Conservation (phyloP, 2,113 vertebrate genomes). For the Aptenodytes patagonicus region DNA sequence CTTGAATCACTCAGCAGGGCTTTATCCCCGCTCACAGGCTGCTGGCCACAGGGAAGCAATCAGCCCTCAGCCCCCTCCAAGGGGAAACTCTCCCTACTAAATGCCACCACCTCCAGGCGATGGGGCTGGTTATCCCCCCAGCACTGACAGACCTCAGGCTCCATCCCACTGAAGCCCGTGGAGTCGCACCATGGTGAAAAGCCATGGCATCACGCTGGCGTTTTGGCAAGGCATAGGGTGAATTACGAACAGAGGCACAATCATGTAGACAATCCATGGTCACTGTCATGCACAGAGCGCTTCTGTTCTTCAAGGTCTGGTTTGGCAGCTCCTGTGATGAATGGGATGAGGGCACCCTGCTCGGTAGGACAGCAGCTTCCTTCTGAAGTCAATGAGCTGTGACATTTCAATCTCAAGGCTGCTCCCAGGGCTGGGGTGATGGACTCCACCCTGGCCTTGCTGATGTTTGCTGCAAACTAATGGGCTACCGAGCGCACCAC, state of each 20-base stretch:
- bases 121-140: neutral
- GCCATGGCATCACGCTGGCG: accelerated
- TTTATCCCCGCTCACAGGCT: neutral
- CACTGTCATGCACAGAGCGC: neutral
- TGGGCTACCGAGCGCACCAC: accelerated
- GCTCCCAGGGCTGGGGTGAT: neutral
- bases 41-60: neutral
- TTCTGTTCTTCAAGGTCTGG: neutral
- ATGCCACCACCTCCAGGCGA: neutral
- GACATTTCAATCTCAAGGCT: neutral
- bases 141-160: neutral
- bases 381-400: neutral
- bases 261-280: neutral
- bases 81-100: neutral
- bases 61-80: neutral
- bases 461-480: neutral
- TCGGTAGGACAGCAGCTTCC: neutral
- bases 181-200: neutral
- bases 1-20: neutral
- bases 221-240: accelerated
- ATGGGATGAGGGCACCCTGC: neutral
- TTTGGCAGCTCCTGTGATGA: neutral
- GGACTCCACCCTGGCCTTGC: neutral
- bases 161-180: neutral
- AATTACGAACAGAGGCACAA: neutral